phyloP scores from a whole-genome alignment of 2,113 vertebrate genomes.

The Hepsetus odoe region DNA sequence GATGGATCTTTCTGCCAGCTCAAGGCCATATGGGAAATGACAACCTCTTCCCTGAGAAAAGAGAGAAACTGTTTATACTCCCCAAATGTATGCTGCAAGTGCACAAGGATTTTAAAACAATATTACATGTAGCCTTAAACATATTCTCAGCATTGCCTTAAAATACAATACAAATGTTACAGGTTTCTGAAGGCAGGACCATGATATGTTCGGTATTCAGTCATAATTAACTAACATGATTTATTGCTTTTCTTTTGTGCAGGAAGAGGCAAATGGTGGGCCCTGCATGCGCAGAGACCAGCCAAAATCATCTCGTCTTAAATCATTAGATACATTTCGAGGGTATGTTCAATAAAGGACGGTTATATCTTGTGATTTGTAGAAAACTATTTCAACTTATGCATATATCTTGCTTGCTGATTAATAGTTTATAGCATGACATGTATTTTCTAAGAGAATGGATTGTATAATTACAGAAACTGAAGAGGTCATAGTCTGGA shows the following conservation, averaged over 20 bases:
- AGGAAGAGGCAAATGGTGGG: slow-evolving; percentile 39
- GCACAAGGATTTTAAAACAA: not conserved
- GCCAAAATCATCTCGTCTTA: slow-evolving; percentile 63
- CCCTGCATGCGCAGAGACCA: slow-evolving; percentile 24
- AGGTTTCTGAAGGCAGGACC: too few species aligned
- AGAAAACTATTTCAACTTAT: slow-evolving; percentile 51
- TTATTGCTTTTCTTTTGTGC: not conserved
- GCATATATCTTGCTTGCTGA: slow-evolving; percentile 56
- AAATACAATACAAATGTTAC: too few species aligned
- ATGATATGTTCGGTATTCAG: not conserved
- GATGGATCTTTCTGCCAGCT: slow-evolving; percentile 54
- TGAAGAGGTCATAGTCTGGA: slow-evolving; percentile 76
- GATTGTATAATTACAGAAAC: slow-evolving; percentile 66
- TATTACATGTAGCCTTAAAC: not conserved
- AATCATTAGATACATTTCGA: slow-evolving; percentile 73
- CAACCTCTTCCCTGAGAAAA: slow-evolving; percentile 46
- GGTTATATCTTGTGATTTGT: slow-evolving; percentile 16
- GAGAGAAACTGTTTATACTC: slow-evolving; percentile 39
- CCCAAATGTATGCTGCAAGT: slow-evolving; percentile 16
- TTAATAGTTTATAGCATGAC: slow-evolving; percentile 60
- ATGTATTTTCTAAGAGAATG: slow-evolving; percentile 57
- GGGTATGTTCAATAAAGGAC: slow-evolving; percentile 64
- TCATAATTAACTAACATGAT: not conserved
- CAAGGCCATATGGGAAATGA: slow-evolving; percentile 51
- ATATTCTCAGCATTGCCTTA: not conserved